These are phyloP conservation scores for Norana najaformis DNA, from an alignment of 2,888 invertebrate species.

Conservation along the genomic window DNA sequence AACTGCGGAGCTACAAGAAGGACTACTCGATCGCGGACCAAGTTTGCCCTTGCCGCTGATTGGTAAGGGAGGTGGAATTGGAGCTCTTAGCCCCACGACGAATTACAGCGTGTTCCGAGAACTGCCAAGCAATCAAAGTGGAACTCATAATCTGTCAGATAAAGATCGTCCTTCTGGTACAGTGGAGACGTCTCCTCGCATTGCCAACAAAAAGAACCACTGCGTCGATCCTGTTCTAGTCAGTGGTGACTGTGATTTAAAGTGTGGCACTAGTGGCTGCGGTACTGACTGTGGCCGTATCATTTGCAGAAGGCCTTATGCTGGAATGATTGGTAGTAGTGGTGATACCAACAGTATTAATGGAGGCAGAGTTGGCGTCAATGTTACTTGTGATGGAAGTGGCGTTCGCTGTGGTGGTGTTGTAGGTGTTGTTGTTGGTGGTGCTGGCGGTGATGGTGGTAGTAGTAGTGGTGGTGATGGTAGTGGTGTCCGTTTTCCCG, in stretches of 20 bases:
- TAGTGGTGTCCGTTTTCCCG: no score
- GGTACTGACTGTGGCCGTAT: not conserved
- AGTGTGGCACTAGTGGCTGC: not conserved
- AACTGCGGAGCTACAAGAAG: not conserved
- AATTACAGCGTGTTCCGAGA: no score
- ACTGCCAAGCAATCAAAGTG: no score
- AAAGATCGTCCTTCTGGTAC: no score
- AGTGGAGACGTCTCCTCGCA: no score
- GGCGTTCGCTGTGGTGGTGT: not conserved
- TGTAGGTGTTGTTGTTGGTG: not conserved
- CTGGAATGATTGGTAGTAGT: not conserved
- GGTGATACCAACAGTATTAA: not conserved
- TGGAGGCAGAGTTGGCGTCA: not conserved
- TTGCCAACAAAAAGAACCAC: not conserved
- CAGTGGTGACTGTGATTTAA: not conserved
- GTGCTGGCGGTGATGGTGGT: not conserved
- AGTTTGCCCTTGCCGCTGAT: not conserved
- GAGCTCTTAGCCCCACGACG: not conserved
- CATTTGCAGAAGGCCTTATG: not conserved
- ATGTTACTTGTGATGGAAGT: not conserved
- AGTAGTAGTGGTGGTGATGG: not conserved
- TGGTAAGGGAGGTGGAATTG: not conserved
- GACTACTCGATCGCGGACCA: not conserved
- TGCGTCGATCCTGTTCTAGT: not conserved
- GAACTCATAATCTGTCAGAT: no score